phyloP scores from a whole-genome alignment of 1,140 invertebrate species.

The Euborellia annulipes region DNA sequence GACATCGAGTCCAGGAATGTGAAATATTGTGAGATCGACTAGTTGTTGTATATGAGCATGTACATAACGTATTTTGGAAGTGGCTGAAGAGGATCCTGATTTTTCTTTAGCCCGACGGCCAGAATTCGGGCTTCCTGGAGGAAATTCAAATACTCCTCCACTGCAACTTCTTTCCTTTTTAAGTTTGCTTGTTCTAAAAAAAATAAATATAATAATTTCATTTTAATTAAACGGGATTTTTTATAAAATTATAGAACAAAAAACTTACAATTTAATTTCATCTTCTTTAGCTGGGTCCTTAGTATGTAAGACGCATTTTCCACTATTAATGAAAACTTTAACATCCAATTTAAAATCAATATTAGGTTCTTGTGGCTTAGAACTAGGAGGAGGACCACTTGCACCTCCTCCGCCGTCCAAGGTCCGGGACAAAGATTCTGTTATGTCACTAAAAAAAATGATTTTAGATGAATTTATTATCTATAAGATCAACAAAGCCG shows the following conservation, averaged over 20 bases:
- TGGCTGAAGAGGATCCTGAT: slow-evolving; percentile 18
- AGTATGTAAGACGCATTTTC: slow-evolving; percentile 91
- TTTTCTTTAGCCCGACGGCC: slow-evolving; percentile 27
- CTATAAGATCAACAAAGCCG: no score
- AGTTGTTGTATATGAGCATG: slow-evolving; percentile 31
- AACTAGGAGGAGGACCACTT: no score
- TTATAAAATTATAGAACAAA: no score
- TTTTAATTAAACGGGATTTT: no score
- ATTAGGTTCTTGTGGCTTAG: slow-evolving; percentile 69
- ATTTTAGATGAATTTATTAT: no score
- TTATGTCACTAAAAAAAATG: no score
- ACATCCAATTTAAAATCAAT: slow-evolving; percentile 94
- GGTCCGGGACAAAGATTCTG: no score
- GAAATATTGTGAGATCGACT: slow-evolving; percentile 77
- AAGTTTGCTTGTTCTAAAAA: slow-evolving; percentile 34
- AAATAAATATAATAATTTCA: background rate
- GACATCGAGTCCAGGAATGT: slow-evolving; percentile 86
- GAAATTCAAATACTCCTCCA: slow-evolving; percentile 48
- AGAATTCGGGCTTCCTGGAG: slow-evolving; percentile 34
- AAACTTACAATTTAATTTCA: slow-evolving; percentile 38
- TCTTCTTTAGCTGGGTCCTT: slow-evolving; percentile 65
- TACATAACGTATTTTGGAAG: slow-evolving; percentile 10
- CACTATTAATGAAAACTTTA: slow-evolving; percentile 90
- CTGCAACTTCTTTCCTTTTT: slow-evolving; percentile 54
- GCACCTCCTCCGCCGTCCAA: no score